Percentiles rank a stretch among this genome's conserved stretches.
phyloP scores from a whole-genome alignment of 2,797 vertebrate genomes.

The Sardinella longiceps region DNA sequence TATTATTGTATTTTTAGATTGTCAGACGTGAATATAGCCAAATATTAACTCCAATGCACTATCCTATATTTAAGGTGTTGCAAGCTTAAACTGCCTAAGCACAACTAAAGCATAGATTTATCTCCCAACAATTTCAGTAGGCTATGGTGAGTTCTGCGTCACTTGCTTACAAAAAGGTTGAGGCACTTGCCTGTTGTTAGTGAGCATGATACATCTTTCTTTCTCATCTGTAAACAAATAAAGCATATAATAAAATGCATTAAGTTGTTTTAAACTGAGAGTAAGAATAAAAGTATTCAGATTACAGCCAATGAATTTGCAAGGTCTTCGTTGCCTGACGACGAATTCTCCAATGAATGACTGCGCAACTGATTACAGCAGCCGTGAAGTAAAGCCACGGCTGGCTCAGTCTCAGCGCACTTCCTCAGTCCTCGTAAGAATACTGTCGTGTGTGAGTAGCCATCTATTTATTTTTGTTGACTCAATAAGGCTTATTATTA shows the following conservation, averaged over 20 bases:
- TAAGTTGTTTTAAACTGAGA: background rate
- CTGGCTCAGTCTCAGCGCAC: background rate
- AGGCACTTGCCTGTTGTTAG: background rate
- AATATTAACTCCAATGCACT: slow-evolving; percentile 13
- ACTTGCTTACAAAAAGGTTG: background rate
- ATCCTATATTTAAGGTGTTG: background rate
- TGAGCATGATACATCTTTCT: background rate
- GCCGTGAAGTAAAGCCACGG: background rate
- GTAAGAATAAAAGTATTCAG: background rate
- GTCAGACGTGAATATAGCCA: background rate
- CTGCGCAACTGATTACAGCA: slow-evolving; percentile 6
- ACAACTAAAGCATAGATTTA: background rate
- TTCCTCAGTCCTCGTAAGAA: background rate
- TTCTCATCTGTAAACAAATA: background rate
- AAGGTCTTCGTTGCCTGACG: slow-evolving; percentile 69
- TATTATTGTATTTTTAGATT: background rate
- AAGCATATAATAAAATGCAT: background rate
- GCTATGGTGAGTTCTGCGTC: background rate
- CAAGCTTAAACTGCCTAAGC: background rate
- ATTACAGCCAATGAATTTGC: slow-evolving; percentile 48
- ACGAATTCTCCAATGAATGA: slow-evolving; percentile 47
- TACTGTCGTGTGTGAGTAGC: background rate
- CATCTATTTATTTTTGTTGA: background rate
- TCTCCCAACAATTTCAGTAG: background rate
- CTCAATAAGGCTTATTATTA: background rate